Base-by-base conservation (phyloP, 2,797 vertebrate genomes). In the Gadopsis bispinosus region DNA sequence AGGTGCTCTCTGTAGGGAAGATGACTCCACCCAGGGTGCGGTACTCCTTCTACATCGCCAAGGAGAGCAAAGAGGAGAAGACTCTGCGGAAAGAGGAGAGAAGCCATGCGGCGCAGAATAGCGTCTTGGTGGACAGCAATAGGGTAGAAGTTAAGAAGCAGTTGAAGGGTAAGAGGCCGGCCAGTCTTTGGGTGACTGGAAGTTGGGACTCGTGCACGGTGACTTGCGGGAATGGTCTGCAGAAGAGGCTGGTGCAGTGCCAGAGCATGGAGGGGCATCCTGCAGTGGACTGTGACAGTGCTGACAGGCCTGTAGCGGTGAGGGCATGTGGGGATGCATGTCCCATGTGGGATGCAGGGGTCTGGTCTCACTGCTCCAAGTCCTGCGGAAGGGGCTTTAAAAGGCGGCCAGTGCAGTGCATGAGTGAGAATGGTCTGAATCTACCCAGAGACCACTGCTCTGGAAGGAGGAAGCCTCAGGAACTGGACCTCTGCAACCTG, bases 21-120 rank as follows among this genome's bases (percentile, higher is more conserved):
- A 99, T 99, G 97, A 99, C 98, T 0, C 98, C 98, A 0, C 98
- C 98, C 0, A 95, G 98, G 3, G 96, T 99, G 0, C 96, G 97
- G 56, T 99, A 99, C 88, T 98, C 97, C 79, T 99, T 97, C 91
- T 98, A 97, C 79, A 92, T 98, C 43, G 86, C 95, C 73, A 97
- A 96, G 75, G 97, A 91, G 55, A 97, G 90, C 78, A 95, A 95
- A 65, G 96, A 97, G 69, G 96, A 96, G 78, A 97, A 96, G 66
- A 85, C 90, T 16, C 92, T 94, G 67, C 88, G 88, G 82, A 97
- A 97, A 77, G 96, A 96, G 11, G 94, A 90, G 22, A 83, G 59
- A 54, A 86, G 93, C 69, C 95, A 92, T 67, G 70, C 82, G 6
- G 87, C 87, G 0, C 96, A 95, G 81, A 97, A 99, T 91, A 97